Evolutionary conservation across 2,113 vertebrate genomes (phyloP), one percentile per base, ranked within the genome.

Genomic region (Murina feae): DNA sequence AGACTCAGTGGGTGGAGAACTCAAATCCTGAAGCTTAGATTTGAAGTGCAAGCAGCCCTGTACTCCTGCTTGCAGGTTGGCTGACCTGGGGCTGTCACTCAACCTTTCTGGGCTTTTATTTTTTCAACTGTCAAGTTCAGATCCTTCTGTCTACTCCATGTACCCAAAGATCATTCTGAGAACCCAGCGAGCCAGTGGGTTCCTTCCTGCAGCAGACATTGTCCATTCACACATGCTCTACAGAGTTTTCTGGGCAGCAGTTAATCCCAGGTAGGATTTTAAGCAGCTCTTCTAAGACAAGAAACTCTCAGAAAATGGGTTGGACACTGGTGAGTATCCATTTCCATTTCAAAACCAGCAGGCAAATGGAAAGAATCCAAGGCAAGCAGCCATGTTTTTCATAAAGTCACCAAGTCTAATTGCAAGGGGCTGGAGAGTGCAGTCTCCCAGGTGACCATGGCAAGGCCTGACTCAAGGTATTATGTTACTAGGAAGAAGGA

Each of bases 11-110:
- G 89, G 93, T 91, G 65, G 66, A 81, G 68, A 85, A 13, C 60
- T 23, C 63, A 60, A 68, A 58, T 37, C 28, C 47, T 49, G 1
- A 4, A 39, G 32, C 30, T 1, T 7, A 37, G 14, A 53, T 66
- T 86, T 86, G 14, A 96, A 94, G 30, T 86, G 13, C 90, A 49
- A 96, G 51, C 90, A 63, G 66, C 63, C 85, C 53, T 87, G 21
- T 28, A 10, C 72, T 82, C 87, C n/a, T 42, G 2, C 65, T 75
- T 55, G 82, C 94, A 6, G 3, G 37, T 20, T 60, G 44, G 69
- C 89, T 42, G n/a, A 69, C 78, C 39, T 13, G 16, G 47, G 79
- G 35, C 71, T 74, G 37, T 51, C 55, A 30, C 72, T 76, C 39
- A 75, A 0, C 23, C 16, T 83, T 82, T 55, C 65, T 74, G 53